Percentiles rank a stretch among this genome's conserved stretches.
Conservation (phyloP, 2,888 invertebrate genomes). For the Hedychridium roseum region DNA sequence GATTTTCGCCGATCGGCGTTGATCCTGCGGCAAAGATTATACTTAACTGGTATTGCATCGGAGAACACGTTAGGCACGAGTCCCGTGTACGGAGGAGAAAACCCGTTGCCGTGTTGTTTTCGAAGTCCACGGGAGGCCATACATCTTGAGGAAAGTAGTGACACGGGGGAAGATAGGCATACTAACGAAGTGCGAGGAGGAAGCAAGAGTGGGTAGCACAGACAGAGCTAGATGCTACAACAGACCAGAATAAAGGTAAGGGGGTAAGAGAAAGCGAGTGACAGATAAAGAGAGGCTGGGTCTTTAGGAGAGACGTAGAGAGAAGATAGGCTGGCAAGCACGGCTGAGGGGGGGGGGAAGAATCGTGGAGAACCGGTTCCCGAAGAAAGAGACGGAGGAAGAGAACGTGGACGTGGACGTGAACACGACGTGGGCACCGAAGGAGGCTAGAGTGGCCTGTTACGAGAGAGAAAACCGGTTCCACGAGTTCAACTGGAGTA, state of each 20-base stretch:
- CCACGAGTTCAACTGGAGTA: conserved; percentile 54
- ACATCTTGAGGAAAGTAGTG: background rate
- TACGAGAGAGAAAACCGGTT: conserved; percentile 53
- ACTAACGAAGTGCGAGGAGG: no score
- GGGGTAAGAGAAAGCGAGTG: conserved; percentile 2
- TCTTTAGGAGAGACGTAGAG: conserved; percentile 13
- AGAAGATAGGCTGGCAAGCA: background rate
- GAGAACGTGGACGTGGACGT: conserved; percentile 12
- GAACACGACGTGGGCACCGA: conserved; percentile 22
- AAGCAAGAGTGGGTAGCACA: no score
- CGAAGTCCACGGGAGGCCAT: conserved; percentile 38
- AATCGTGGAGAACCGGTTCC: conserved; percentile 30
- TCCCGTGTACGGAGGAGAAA: conserved; percentile 21
- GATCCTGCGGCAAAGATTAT: no score
- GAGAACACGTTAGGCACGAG: no score
- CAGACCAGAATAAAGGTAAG: no score
- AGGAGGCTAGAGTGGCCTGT: conserved; percentile 50
- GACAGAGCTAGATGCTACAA: no score
- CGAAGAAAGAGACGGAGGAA: conserved; percentile 18
- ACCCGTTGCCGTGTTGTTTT: conserved; percentile 42
- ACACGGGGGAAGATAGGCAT: conserved; percentile 6
- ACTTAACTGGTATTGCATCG: no score
- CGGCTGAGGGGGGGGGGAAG: conserved; percentile 1
- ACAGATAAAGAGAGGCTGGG: conserved; percentile 4
- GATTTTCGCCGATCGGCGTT: no score